Base-by-base conservation (phyloP, 2,888 invertebrate species). In the Thecophora atra region DNA sequence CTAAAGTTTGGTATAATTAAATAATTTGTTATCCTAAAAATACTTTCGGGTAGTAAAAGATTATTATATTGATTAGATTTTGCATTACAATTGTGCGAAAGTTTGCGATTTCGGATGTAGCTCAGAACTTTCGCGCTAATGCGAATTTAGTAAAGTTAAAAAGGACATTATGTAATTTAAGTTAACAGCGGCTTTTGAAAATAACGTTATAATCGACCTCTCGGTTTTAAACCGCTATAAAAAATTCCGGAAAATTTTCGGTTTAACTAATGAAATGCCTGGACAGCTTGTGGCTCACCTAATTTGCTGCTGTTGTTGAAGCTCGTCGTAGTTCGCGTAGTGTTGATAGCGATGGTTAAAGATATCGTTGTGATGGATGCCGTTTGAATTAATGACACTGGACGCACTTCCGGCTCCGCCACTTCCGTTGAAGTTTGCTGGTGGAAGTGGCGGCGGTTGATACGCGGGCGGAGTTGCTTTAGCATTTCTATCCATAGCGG, bases 291-390 rank as follows among this genome's bases (percentile, higher is more conserved):
- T 13, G 65, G 72, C 89, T 91, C 88, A 94, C 94, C 93, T 94
- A 79, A 94, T 88, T 85, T 94, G 94, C 85, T 94, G 94, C 81
- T 92, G 93, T 85, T 94, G 94, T 81, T 92, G 92, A 80, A 95
- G 91, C 87, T 95, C 94, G 83, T 94, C 93, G 80, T 94, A 94
- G 86, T 95, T 95, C 76, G 93, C 93, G 84, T 94, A 94, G 84
- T 95, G 94, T 75, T 86, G 86, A 81, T 87, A 87, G 73, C 87
- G 84, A 81, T 87, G 86, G 79, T 87, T 87, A 76, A 87, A 87
- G 65, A 86, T 82, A 76, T 87, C 87, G 70, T 83, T 85, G 68
- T 86, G 86, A 75, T 85, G 84, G 58, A 85, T 86, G 65, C 86
- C 86, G 52, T 80, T 79, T 28, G 66, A 37, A 42, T 58, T 71